phyloP scores from a whole-genome alignment of 2,797 vertebrate species.

The Urosaurus nigricauda region DNA sequence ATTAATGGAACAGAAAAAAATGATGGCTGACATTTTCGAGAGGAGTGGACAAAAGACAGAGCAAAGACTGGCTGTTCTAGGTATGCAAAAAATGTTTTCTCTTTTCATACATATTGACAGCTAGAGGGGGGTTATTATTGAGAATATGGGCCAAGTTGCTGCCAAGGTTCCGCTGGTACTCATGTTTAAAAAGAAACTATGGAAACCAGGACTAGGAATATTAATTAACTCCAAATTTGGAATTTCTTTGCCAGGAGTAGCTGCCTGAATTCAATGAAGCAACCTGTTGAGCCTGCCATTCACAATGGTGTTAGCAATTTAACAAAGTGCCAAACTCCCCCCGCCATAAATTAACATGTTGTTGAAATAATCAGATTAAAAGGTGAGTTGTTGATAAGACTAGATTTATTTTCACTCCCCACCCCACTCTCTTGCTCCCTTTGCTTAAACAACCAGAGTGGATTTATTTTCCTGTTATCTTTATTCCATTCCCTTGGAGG shows the following conservation, averaged over 20 bases:
- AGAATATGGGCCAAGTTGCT: constrained; percentile 84
- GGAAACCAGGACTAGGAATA: constrained; percentile 86
- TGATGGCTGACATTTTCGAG: constrained; percentile 68
- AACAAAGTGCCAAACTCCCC: constrained; percentile 77
- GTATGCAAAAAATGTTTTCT: constrained; percentile 76
- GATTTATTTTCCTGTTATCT: constrained; percentile 63
- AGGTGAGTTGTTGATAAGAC: constrained; percentile 82
- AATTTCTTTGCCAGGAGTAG: constrained; percentile 82
- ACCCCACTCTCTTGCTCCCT: background rate
- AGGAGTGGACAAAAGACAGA: constrained; percentile 71
- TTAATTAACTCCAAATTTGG: constrained; percentile 89
- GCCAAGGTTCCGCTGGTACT: constrained; percentile 82
- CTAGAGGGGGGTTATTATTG: constrained; percentile 83
- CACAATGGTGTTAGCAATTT: constrained; percentile 79
- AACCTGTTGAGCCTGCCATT: constrained; percentile 84
- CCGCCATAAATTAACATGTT: constrained; percentile 81
- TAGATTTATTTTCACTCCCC: constrained; percentile 59
- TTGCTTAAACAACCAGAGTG: constrained; percentile 72
- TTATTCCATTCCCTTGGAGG: background rate
- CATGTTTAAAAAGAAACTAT: constrained; percentile 88
- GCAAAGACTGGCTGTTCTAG: constrained; percentile 76
- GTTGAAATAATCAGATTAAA: constrained; percentile 86
- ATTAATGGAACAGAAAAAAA: constrained; percentile 3
- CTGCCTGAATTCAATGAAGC: constrained; percentile 82
- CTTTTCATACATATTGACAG: constrained; percentile 81